Evolutionary conservation across 2,797 vertebrate species (phyloP), one percentile per base, ranked within the genome.

Genomic region (Propithecus deckenii): DNA sequence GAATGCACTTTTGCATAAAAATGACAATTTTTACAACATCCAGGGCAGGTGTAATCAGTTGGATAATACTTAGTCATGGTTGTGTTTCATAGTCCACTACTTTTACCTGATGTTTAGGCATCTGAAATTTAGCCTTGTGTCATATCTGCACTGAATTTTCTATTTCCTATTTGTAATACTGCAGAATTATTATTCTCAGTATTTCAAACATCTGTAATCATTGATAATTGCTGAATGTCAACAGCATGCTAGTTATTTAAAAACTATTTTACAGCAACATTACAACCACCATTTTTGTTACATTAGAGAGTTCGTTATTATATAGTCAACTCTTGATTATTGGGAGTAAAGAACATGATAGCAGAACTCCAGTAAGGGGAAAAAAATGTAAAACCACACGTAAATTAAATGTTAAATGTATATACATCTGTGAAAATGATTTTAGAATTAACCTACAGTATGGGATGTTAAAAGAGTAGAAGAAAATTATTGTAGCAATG

Each of bases 141-240:
- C 71, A 92, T 89, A 11, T 84, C 46, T 61, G n/a, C 7, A n/a
- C 15, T 69, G 79, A 94, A 79, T 85, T 96, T 93, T 46, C 25
- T 74, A 4, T 89, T 97, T 89, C 52, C 63, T 78, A 17, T 91
- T 79, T 14, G 13, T 89, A 89, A 75, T 25, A 72, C 57, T 75
- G 65, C 17, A 88, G 80, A 94, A 92, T 94, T 84, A 75, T 71
- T 87, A 78, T 83, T 96, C 50, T 97, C 13, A 32, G 55, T 92
- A 48, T 94, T 93, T 75, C 41, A 95, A 48, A 55, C 92, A 75
- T 95, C 94, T 71, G 52, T 93, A 83, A 69, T 96, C 71, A 57
- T 86, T 84, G 88, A 41, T 94, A 84, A 96, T 94, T 96, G 59
- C 74, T 43, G 50, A 95, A 63, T 92, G 57, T 92, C 81, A 95